A percentile compares a stretch with the other conserved stretches of the same genome.
Conservation (phyloP, 2,888 invertebrate genomes). For the Acanthosepion pharaonis region DNA sequence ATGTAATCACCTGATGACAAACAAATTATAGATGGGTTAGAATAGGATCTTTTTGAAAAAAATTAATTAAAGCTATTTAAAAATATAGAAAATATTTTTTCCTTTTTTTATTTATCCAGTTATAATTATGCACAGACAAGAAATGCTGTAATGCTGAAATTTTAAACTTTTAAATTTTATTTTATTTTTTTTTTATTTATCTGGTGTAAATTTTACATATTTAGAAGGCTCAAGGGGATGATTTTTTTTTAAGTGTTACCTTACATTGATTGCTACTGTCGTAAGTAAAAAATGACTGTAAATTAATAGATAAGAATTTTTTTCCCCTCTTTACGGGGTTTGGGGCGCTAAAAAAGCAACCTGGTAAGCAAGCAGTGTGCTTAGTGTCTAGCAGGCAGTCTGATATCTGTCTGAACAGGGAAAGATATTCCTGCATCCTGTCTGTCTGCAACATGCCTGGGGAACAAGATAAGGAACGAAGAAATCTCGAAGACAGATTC, state of each 20-base stretch:
- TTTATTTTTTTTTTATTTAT: too few relatives aligned
- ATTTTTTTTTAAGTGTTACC: not conserved
- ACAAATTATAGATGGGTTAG: too few relatives aligned
- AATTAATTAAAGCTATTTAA: too few relatives aligned
- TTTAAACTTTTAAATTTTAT: too few relatives aligned
- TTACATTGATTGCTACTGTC: not conserved
- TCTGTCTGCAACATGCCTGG: slow-evolving; percentile 33
- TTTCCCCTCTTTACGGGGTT: not conserved
- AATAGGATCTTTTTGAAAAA: too few relatives aligned
- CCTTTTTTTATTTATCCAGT: too few relatives aligned
- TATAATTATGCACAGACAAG: too few relatives aligned
- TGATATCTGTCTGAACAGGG: not conserved
- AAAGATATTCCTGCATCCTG: not conserved
- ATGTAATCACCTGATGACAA: too few relatives aligned
- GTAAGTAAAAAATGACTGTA: not conserved
- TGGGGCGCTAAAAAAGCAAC: slow-evolving; percentile 1
- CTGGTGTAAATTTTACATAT: too few relatives aligned
- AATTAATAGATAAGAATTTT: not conserved
- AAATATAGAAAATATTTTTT: too few relatives aligned
- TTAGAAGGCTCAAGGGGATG: too few relatives aligned
- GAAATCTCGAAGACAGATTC: not conserved
- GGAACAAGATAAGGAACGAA: slow-evolving; percentile 18
- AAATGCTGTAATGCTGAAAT: too few relatives aligned
- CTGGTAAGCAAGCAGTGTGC: not conserved
- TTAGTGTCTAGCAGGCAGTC: not conserved